phyloP scores from a whole-genome alignment of 2,797 vertebrate genomes.

The Eulemur coronatus region DNA sequence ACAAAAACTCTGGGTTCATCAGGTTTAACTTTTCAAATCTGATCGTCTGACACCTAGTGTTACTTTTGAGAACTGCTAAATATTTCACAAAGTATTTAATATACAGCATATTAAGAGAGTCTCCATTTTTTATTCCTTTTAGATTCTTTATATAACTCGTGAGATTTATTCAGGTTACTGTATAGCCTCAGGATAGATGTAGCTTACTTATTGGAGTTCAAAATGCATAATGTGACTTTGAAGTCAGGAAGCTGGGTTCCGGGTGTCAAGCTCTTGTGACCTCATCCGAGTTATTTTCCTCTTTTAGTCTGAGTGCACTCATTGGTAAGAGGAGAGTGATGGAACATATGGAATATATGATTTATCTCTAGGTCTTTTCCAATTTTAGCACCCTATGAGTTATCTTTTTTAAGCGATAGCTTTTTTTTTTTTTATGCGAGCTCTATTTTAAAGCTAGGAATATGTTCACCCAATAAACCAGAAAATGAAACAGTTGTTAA shows the following conservation, averaged over 20 bases:
- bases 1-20: not conserved
- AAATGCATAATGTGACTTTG: not conserved
- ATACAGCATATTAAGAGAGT: not conserved
- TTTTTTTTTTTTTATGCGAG: not conserved
- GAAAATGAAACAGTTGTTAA: conserved; percentile 43
- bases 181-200: not conserved
- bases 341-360: not conserved
- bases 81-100: not conserved
- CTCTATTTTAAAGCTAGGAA: conserved; percentile 22
- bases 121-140: not conserved
- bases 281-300: not conserved
- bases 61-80: conserved; percentile 68
- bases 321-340: not conserved
- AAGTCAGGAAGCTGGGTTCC: not conserved
- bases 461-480: not conserved
- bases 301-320: not conserved
- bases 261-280: not conserved
- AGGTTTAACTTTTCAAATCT: conserved; percentile 48
- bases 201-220: not conserved
- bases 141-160: not conserved
- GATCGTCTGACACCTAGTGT: conserved; percentile 78
- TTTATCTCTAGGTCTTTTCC: not conserved
- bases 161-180: not conserved
- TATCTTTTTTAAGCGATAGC: conserved; percentile 22
- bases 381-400: not conserved